Evolutionary conservation across 2,888 invertebrate genomes (phyloP).

Genomic region (Amiota communis): DNA sequence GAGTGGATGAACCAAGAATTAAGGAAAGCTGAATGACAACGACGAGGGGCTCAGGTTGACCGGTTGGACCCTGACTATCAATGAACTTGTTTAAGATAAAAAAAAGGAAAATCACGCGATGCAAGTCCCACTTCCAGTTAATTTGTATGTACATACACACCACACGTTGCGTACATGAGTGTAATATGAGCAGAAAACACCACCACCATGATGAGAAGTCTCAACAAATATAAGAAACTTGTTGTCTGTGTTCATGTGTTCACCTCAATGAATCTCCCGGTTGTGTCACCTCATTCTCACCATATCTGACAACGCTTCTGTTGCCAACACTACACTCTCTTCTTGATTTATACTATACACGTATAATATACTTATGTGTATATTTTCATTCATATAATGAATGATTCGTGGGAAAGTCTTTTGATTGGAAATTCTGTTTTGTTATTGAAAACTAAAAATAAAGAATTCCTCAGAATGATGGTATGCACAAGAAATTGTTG

Average conservation of each 20-base stretch:
- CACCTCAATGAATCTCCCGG: too few species aligned
- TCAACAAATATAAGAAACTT: too few species aligned
- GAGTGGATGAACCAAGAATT: neutral
- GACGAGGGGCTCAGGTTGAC: too few species aligned
- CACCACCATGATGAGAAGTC: too few species aligned
- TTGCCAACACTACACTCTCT: too few species aligned
- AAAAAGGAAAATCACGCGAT: constrained; percentile 7
- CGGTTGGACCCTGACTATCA: neutral
- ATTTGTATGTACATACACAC: neutral
- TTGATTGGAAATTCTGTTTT: neutral
- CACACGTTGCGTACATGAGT: neutral
- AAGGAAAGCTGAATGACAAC: too few species aligned
- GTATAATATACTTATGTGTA: too few species aligned
- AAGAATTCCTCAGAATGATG: neutral
- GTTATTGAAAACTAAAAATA: constrained; percentile 4
- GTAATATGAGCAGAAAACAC: constrained; percentile 13
- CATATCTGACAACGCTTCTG: too few species aligned
- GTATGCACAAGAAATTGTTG: neutral
- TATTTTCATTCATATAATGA: constrained; percentile 5
- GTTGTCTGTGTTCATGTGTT: too few species aligned
- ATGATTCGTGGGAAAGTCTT: constrained; percentile 10
- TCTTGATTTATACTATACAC: too few species aligned
- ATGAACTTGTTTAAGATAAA: neutral
- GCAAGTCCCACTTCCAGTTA: constrained; percentile 20
- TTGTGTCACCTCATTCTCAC: too few species aligned